Evolutionary conservation across 1,140 invertebrate genomes (phyloP), one percentile per base, ranked within the genome.

Genomic region (Hirudo medicinalis): DNA sequence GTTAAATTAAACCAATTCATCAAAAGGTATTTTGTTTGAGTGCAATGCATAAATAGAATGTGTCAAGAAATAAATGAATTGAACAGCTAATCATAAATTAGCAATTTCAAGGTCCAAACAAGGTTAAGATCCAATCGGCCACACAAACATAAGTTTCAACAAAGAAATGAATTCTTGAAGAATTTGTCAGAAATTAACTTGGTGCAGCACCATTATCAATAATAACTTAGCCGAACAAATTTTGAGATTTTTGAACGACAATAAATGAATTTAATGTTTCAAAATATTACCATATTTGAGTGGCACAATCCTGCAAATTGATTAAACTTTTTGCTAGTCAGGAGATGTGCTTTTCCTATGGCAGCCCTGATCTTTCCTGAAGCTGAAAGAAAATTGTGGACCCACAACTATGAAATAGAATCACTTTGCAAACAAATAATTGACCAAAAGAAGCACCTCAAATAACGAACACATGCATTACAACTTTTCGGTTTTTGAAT

Each of bases 251-350:
- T n/a, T n/a, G n/a, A n/a, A n/a, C 17, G 6, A 25, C 70, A 22
- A 71, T 29, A 60, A 55, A 32, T 32, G 15, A 32, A 71, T 55
- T 70, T 49, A 70, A 20, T 54, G 66, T n/a, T n/a, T n/a, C n/a
- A 55, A 32, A 29, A 70, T 53, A 86, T 85, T 82, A 91, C 89
- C 77, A 91, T 87, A 81, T 91, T 90, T 79, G 89, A 89, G 22
- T 87, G 84, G 80, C 90, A 91, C 15, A 91, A 81, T 72, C 90
- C 92, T 84, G 89, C 87, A 82, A 97, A 97, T 81, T 97, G 94
- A 80, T 92, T 89, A 86, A 95, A 92, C 80, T 96, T 97, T 82
- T 96, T 90, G 20, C 87, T 88, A 17, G 91, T 87, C 67, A 97
- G 82, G 67, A 97, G 84, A 73, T 90, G 86, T 11, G 92, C 92